Percentiles rank a stretch among this genome's conserved stretches.
phyloP scores from a whole-genome alignment of 2,888 invertebrate species.

The Antitype chi region DNA sequence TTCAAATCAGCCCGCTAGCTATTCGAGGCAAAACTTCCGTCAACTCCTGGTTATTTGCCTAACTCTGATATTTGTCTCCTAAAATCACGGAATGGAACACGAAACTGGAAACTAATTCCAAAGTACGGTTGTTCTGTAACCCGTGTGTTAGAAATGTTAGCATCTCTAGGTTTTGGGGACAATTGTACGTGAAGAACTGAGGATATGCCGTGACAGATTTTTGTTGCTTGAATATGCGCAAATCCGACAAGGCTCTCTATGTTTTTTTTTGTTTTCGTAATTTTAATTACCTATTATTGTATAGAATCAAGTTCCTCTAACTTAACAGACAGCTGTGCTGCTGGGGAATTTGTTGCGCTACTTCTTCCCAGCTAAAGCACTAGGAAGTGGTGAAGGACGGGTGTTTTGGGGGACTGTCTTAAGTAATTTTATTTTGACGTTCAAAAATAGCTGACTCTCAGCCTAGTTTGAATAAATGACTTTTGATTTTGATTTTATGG shows the following conservation, averaged over 20 bases:
- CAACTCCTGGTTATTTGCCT: slow-evolving; percentile 52
- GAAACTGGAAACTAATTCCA: slow-evolving; percentile 61
- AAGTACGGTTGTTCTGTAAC: slow-evolving; percentile 54
- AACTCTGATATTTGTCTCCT: slow-evolving; percentile 65
- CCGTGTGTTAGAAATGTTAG: slow-evolving; percentile 43
- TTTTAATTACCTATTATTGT: too few species aligned
- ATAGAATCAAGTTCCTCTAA: too few species aligned
- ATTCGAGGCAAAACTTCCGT: slow-evolving; percentile 48
- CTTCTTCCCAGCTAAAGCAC: too few species aligned
- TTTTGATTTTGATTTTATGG: too few species aligned
- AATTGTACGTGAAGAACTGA: slow-evolving; percentile 29
- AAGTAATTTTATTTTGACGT: too few species aligned
- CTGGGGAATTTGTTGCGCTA: too few species aligned
- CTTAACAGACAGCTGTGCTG: too few species aligned
- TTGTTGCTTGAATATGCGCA: slow-evolving; percentile 16
- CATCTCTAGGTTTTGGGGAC: slow-evolving; percentile 30
- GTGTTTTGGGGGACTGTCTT: too few species aligned
- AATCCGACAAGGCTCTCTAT: background rate
- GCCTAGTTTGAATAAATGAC: too few species aligned
- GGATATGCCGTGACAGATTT: background rate
- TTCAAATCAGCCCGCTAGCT: slow-evolving; percentile 55
- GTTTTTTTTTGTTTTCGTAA: too few species aligned
- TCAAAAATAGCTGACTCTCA: too few species aligned
- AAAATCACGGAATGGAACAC: slow-evolving; percentile 51
- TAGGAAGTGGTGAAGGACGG: too few species aligned